phyloP scores from a whole-genome alignment of 37 sponge, comb jelly and placozoan genomes.

The Petrosia ficiformis region DNA sequence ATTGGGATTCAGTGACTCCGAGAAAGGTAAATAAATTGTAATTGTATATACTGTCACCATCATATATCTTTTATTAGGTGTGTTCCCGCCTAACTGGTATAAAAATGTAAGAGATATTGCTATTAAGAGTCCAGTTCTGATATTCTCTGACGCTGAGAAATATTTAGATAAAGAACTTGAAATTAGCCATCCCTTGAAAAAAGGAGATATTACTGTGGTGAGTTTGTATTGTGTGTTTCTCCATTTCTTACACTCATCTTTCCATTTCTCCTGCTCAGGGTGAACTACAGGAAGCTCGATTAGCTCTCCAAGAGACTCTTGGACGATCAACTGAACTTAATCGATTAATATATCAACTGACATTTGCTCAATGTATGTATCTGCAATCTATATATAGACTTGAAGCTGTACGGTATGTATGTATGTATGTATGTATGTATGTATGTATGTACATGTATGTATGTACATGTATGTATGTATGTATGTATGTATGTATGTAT shows the following conservation, averaged over 20 bases:
- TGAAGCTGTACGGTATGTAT: slow-evolving; percentile 62
- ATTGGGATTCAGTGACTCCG: slow-evolving; percentile 78
- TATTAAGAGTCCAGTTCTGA: slow-evolving; percentile 68
- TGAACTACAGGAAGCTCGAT: slow-evolving; percentile 67
- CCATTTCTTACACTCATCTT: too few relatives aligned
- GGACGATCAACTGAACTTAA: slow-evolving; percentile 59
- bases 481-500: neutral
- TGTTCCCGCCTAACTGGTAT: slow-evolving; percentile 74
- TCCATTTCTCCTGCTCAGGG: too few relatives aligned
- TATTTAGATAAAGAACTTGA: slow-evolving; percentile 74
- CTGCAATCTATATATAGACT: slow-evolving; percentile 73
- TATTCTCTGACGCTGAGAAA: slow-evolving; percentile 74
- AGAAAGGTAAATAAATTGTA: slow-evolving; percentile 19
- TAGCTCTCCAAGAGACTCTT: slow-evolving; percentile 46
- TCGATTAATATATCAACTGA: slow-evolving; percentile 44
- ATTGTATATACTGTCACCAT: neutral
- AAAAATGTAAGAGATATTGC: slow-evolving; percentile 55
- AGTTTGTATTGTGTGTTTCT: slow-evolving; percentile 4
- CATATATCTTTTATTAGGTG: slow-evolving; percentile 17
- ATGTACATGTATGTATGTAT: neutral
- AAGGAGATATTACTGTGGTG: slow-evolving; percentile 52
- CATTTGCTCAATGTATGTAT: slow-evolving; percentile 77
- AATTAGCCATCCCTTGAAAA: slow-evolving; percentile 63
- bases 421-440: neutral
- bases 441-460: neutral